Percentiles rank a stretch among this genome's conserved stretches.
Evolutionary conservation across 2,888 invertebrate species (phyloP).

Genomic region (Ormyrus pomaceus): DNA sequence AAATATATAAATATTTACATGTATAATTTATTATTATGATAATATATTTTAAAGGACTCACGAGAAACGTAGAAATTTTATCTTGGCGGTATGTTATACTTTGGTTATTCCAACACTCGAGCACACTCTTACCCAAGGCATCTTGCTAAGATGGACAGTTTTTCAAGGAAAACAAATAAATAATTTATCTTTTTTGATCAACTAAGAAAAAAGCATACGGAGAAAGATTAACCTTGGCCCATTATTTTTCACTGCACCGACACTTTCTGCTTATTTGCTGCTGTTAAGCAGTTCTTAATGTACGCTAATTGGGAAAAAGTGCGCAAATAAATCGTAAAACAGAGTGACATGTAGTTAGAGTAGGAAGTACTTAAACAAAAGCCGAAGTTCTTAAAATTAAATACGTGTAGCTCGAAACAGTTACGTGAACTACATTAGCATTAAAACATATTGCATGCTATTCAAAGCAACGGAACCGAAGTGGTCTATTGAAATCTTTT

Average conservation of each 20-base stretch:
- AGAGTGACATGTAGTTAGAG: background rate
- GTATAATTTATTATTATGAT: no score
- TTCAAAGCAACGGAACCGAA: conserved; percentile 6
- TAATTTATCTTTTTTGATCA: background rate
- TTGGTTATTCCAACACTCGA: no score
- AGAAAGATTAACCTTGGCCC: background rate
- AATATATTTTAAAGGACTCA: no score
- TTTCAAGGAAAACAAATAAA: conserved; percentile 16
- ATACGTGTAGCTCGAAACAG: conserved; percentile 18
- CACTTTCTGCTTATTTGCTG: no score
- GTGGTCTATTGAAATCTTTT: no score
- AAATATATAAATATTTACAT: no score
- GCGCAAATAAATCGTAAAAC: background rate
- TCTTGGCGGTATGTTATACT: no score
- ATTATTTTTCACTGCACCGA: no score
- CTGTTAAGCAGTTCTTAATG: no score
- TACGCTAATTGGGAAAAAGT: background rate
- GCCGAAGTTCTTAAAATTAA: conserved; percentile 17
- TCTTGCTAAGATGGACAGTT: conserved; percentile 16
- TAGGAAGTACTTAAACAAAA: conserved; percentile 4
- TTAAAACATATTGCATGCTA: conserved; percentile 11
- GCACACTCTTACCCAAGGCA: background rate
- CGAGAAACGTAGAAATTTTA: no score
- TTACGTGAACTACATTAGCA: conserved; percentile 41
- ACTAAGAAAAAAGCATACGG: background rate